Evolutionary conservation across 2,797 vertebrate species (phyloP), one percentile per base, ranked within the genome.

Genomic region (Xenentodon cancila): DNA sequence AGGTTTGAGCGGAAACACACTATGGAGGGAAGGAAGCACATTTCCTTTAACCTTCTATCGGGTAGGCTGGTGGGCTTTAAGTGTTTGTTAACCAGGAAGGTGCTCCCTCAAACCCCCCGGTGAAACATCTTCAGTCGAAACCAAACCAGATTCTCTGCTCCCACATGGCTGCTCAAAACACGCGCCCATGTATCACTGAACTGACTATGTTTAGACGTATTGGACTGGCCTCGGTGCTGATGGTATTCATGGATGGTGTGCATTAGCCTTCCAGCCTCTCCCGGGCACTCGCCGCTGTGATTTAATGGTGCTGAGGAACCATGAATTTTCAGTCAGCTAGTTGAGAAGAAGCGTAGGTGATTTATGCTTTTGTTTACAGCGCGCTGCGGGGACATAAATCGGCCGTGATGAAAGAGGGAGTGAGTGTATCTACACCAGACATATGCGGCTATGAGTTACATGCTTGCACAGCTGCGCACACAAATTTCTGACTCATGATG

Each of bases 321-420:
- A 83, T 84, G 82, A 82, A 87, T 90, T 87, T 43, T 85, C 65
- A 82, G 73, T 60, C 77, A 72, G 70, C 65, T 79, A 68, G 60
- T 76, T 70, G 57, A 81, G 53, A 49, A 68, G 75, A 75, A 63
- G 69, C 13, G 3, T 20, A 48, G 32, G 51, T 85, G 85, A 88
- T 88, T 88, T 71, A 91, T 86, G 75, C 34, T 69, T 82, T 82
- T 85, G 80, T 90, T 90, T 85, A 79, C 73, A 50, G 57, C 52
- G 18, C 18, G 50, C 81, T 53, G 60, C 11, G 11, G 65, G 64
- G 71, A 78, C 75, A 65, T 80, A 84, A 79, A 84, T 75, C 43
- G 25, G 56, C 73, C 61, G 67, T 66, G 65, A 79, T 61, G 59
- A 71, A 69, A 52, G 48, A 48, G 51, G 11, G n/a, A 51, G 68